Evolutionary conservation across 1,140 invertebrate genomes (phyloP).

Genomic region (Philotrypesis tridentata): DNA sequence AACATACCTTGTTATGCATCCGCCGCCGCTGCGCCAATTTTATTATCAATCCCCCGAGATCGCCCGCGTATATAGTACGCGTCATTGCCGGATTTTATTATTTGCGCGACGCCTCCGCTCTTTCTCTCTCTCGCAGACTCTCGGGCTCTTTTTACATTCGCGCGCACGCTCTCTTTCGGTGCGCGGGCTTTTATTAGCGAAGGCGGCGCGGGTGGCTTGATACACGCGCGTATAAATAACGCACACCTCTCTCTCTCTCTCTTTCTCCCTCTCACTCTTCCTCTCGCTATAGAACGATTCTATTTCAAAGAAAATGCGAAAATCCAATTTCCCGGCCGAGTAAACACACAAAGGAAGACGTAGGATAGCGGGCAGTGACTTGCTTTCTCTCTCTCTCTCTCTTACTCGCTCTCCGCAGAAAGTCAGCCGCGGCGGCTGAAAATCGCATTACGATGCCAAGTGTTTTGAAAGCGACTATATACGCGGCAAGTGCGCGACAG

Average conservation of each 20-base stretch:
- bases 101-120: neutral
- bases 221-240: slow-evolving; percentile 16
- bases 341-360: slow-evolving; percentile 17
- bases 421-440: slow-evolving; percentile 33
- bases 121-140: neutral
- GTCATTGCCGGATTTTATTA: neutral
- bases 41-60: slow-evolving; percentile 10
- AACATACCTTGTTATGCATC: neutral
- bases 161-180: neutral
- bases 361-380: neutral
- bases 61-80: neutral
- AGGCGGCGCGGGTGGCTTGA: neutral
- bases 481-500: slow-evolving; percentile 34
- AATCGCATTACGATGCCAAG: slow-evolving; percentile 45
- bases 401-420: slow-evolving; percentile 27
- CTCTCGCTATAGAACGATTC: neutral
- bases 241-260: neutral
- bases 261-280: too few species aligned
- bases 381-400: neutral
- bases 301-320: slow-evolving; percentile 40
- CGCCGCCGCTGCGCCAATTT: neutral
- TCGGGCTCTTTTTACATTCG: neutral
- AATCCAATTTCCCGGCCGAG: slow-evolving; percentile 47
- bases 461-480: slow-evolving; percentile 48
- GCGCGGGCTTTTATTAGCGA: slow-evolving; percentile 33